Evolutionary conservation across 2,888 invertebrate genomes (phyloP).

Genomic region (Petrophora chlorosata): DNA sequence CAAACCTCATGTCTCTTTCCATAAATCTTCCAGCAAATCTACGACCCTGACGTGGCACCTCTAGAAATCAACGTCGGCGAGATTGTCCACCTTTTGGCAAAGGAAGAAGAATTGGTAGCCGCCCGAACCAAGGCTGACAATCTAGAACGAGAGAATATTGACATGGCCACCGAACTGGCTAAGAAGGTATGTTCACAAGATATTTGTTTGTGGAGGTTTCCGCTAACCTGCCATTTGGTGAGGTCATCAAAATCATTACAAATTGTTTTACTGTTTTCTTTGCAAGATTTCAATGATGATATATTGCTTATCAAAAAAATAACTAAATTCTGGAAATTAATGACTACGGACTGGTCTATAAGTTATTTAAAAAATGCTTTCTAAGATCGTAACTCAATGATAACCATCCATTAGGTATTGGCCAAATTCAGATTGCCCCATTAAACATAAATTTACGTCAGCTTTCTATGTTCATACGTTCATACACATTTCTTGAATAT

Average conservation of each 20-base stretch:
- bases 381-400: too few relatives aligned
- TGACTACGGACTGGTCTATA: too few relatives aligned
- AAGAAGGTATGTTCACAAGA: conserved; percentile 89
- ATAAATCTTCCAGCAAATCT: conserved; percentile 69
- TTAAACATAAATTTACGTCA: too few relatives aligned
- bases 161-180: conserved; percentile 92
- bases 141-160: conserved; percentile 93
- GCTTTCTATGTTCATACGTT: too few relatives aligned
- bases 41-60: conserved; percentile 93
- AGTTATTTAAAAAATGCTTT: too few relatives aligned
- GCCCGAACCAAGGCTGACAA: conserved; percentile 94
- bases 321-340: too few relatives aligned
- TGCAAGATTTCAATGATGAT: too few relatives aligned
- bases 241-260: conserved; percentile 2
- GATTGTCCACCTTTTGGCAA: conserved; percentile 94
- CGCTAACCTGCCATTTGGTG: conserved; percentile 6
- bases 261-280: too few relatives aligned
- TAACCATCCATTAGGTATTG: conserved; percentile 13
- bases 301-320: too few relatives aligned
- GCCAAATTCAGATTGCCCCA: background rate
- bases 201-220: background rate
- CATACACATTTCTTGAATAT: too few relatives aligned
- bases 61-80: conserved; percentile 95
- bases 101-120: conserved; percentile 95
- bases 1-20: too few relatives aligned